Conservation (phyloP, 2,888 invertebrate species). For the Diadegma fenestrale region DNA sequence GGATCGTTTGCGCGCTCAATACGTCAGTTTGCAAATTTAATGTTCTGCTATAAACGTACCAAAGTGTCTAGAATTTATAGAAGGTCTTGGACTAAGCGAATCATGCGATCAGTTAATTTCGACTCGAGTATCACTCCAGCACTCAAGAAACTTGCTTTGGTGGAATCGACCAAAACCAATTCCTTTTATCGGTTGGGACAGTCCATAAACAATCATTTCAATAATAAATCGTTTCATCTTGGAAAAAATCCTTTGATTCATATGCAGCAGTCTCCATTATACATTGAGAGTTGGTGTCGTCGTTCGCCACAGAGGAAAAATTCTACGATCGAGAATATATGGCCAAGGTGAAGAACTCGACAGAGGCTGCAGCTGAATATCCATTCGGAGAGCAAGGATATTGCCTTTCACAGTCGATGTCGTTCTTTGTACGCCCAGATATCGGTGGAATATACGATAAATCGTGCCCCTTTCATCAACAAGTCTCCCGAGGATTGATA, state of each 20-base stretch:
- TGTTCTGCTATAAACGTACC: not conserved
- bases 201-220: not conserved
- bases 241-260: not conserved
- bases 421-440: slow-evolving; percentile 41
- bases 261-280: slow-evolving; percentile 5
- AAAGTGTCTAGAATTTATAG: not conserved
- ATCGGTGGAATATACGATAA: slow-evolving; percentile 21
- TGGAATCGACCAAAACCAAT: not conserved
- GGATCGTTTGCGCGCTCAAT: not conserved
- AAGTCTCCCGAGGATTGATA: not conserved
- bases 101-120: not conserved
- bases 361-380: slow-evolving; percentile 22
- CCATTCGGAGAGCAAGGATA: slow-evolving; percentile 42
- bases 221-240: not conserved
- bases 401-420: slow-evolving; percentile 46
- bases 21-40: not conserved
- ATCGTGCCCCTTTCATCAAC: slow-evolving; percentile 21
- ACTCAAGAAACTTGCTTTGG: not conserved
- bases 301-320: not conserved
- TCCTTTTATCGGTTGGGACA: not conserved
- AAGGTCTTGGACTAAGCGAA: not conserved
- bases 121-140: not conserved
- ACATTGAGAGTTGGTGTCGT: slow-evolving; percentile 1
- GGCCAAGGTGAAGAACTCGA: slow-evolving; percentile 10
- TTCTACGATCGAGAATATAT: not conserved